A percentile compares a stretch with the other conserved stretches of the same genome.
Conservation (phyloP, 1,140 invertebrate genomes). For the Cotesia vestalis region DNA sequence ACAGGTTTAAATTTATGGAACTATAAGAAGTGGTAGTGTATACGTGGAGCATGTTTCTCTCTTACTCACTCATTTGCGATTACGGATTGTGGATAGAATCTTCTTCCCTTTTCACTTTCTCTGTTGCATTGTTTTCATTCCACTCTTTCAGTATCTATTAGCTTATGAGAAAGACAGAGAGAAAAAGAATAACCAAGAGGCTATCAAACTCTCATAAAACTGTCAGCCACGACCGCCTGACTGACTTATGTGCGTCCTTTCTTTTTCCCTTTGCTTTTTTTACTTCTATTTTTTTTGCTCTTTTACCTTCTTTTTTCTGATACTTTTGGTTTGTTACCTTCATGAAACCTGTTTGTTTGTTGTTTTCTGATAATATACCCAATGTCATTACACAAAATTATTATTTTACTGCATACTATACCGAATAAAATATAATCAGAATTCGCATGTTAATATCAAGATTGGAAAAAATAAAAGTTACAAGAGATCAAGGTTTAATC, state of each 20-base stretch:
- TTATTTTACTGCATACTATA: background rate
- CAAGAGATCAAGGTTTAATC: too few relatives aligned
- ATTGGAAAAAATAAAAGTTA: too few relatives aligned
- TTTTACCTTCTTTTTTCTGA: slow-evolving; percentile 9
- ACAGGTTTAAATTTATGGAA: slow-evolving; percentile 68
- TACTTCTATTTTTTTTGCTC: slow-evolving; percentile 31
- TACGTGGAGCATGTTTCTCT: slow-evolving; percentile 55
- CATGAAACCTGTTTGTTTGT: slow-evolving; percentile 9
- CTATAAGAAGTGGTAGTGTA: slow-evolving; percentile 63
- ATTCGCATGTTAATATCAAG: too few relatives aligned
- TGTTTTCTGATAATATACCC: background rate
- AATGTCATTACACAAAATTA: background rate
- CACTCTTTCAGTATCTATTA: slow-evolving; percentile 47
- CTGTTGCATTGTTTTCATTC: slow-evolving; percentile 29
- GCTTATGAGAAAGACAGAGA: slow-evolving; percentile 39
- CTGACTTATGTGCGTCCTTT: slow-evolving; percentile 64
- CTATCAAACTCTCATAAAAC: slow-evolving; percentile 68
- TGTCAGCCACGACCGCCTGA: slow-evolving; percentile 62
- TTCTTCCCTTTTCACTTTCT: slow-evolving; percentile 27
- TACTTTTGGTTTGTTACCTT: slow-evolving; percentile 3
- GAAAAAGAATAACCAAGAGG: slow-evolving; percentile 48
- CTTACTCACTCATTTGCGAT: slow-evolving; percentile 39
- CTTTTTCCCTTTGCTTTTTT: slow-evolving; percentile 46
- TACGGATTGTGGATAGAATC: slow-evolving; percentile 22
- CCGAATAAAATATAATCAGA: too few relatives aligned